phyloP scores from a whole-genome alignment of 2,113 vertebrate genomes.

The Python bivittatus region DNA sequence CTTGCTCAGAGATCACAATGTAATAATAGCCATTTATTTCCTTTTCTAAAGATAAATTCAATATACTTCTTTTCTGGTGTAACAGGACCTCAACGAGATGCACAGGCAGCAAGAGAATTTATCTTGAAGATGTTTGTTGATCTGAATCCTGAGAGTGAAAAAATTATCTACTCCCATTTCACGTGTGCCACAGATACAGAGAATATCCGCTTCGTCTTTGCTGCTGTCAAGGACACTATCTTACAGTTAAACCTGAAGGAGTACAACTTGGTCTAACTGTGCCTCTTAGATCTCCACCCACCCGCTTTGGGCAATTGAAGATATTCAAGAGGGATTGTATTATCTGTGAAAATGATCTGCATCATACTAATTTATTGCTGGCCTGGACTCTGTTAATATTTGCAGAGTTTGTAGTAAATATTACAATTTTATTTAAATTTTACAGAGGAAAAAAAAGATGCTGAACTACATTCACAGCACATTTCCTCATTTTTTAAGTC shows the following conservation, averaged over 20 bases:
- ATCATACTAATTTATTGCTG: conserved; percentile 93
- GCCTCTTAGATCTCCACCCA: conserved; percentile 57
- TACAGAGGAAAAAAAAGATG: conserved; percentile 74
- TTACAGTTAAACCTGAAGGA: conserved; percentile 95
- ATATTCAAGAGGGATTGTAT: conserved; percentile 78
- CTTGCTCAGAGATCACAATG: background rate
- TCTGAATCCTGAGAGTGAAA: conserved; percentile 94
- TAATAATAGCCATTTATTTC: background rate
- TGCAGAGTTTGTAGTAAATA: conserved; percentile 83
- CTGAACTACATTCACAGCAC: conserved; percentile 80
- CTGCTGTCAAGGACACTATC: conserved; percentile 96
- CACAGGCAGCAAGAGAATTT: conserved; percentile 92
- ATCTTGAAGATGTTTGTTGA: conserved; percentile 98
- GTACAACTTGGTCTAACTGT: conserved; percentile 89
- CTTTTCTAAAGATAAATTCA: background rate
- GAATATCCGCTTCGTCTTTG: conserved; percentile 95
- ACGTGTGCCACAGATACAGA: conserved; percentile 96
- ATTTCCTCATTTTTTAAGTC: conserved; percentile 79
- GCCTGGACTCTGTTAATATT: conserved; percentile 79
- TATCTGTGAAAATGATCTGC: conserved; percentile 85
- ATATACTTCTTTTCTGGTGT: conserved; percentile 36
- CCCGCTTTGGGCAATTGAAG: conserved; percentile 60
- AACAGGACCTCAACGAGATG: conserved; percentile 87
- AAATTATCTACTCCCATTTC: conserved; percentile 98
- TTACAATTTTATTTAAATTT: conserved; percentile 88